phyloP scores from a whole-genome alignment of 1,140 invertebrate genomes.

The Bemisia tabaci region DNA sequence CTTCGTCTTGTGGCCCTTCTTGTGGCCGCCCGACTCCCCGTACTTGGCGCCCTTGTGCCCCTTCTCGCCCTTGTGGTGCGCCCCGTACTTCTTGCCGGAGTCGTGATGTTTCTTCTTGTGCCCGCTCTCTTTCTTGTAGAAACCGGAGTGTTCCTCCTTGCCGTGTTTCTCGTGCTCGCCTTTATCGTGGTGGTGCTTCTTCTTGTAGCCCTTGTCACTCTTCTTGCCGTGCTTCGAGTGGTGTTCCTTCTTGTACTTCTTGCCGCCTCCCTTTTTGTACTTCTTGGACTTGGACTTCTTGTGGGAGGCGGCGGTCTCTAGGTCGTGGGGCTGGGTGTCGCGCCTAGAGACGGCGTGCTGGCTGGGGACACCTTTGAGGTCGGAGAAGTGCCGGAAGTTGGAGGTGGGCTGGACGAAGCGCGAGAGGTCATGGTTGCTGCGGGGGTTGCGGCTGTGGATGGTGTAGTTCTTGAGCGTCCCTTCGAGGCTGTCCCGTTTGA shows the following conservation, averaged over 20 bases:
- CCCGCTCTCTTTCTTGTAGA: constrained; percentile 55
- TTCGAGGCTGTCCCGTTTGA: neutral
- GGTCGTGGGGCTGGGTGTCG: constrained; percentile 1
- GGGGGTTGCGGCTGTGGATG: neutral
- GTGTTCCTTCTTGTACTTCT: constrained; percentile 45
- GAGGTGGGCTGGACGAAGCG: neutral
- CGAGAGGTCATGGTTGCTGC: neutral
- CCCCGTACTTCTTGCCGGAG: constrained; percentile 46
- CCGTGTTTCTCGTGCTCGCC: constrained; percentile 55
- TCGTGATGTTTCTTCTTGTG: constrained; percentile 63
- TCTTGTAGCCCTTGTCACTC: constrained; percentile 50
- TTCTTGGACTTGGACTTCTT: constrained; percentile 15
- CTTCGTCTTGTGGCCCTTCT: constrained; percentile 57
- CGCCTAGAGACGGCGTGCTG: neutral
- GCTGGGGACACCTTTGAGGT: neutral
- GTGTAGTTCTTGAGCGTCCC: neutral
- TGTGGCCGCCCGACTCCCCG: constrained; percentile 39
- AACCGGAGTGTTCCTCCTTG: constrained; percentile 51
- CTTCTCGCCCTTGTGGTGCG: constrained; percentile 57
- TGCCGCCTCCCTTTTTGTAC: constrained; percentile 41
- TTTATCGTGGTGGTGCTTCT: constrained; percentile 49
- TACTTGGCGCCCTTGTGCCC: constrained; percentile 61
- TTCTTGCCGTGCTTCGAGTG: constrained; percentile 47
- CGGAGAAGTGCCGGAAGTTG: neutral
- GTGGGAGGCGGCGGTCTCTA: constrained; percentile 11